Base-by-base conservation (phyloP, 2,113 vertebrate genomes). In the Numida meleagris region DNA sequence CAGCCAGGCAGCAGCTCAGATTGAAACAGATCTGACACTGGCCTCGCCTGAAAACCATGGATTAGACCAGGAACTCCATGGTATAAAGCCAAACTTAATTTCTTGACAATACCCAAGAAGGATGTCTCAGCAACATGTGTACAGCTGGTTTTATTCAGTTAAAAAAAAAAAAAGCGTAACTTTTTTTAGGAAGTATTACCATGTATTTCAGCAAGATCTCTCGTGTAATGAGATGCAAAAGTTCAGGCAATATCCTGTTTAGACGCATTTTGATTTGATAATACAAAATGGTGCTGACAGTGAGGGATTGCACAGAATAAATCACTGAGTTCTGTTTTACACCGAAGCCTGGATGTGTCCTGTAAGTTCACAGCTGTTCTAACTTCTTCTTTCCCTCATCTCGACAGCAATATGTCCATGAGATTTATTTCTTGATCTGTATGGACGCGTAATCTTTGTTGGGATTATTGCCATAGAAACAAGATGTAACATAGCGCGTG, bases 381-480 rank as follows among this genome's bases (percentile, higher is more conserved):
- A 88, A 79, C 65, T 92, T 94, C 74, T 71, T 65, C 43, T 73
- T 79, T 63, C 50, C 79, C 55, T 93, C 83, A 42, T 84, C 34
- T 80, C 71, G 95, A 95, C 86, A 94, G 75, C 82, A 95, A 4
- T 66, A 55, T 68, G 76, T 95, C 95, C 62, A 4, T 58, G 68
- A 92, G 94, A 93, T 92, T 81, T 92, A 90, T 89, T 94, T 89
- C 81, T 82, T 94, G 73, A 89, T 95, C 86, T 93, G 2, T 87
- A 61, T 36, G 85, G 78, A 84, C 73, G 12, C 33, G 29, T 73
- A 91, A 4, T 92, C 86, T 92, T 93, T 94, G 36, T 81, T 86
- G 83, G 80, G 92, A 96, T 95, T 96, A 95, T 93, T 93, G 80
- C 96, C 87, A 82, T 95, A 93, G 95, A 95, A 96, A 95, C 94